Base-by-base conservation (phyloP, 2,888 invertebrate species). In the Lymantria dispar region DNA sequence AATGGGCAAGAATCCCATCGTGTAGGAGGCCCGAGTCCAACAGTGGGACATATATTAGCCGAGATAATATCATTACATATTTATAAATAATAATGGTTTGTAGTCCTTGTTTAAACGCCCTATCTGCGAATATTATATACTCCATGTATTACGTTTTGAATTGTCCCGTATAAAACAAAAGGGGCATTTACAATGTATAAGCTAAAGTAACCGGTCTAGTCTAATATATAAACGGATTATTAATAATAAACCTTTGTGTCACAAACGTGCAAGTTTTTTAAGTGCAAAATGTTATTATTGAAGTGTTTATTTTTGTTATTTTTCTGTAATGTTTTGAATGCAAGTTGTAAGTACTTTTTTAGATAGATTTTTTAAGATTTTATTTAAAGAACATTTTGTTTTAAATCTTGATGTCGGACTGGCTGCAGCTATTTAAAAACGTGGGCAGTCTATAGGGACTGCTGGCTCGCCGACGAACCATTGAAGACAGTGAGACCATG, bases 231-330 rank as follows among this genome's bases (percentile, higher is more conserved):
- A n/a, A 42, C 48, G 61, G 54, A 60, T 68, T 65, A 64, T 65
- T 63, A 62, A 64, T 56, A 54, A 52, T 44, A 47, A 40, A 42
- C 44, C 43, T 48, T 11, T 57, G 59, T 61, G 58, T 8, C 42
- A 13, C 7, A 45, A 50, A 7, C 12, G 43, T 47, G 8, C n/a
- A 46, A 55, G 52, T 40, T 48, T 55, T 47, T 46, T 45, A 41
- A 53, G 68, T 66, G 57, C 33, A 80, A 70, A 60, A 87, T 87
- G 87, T 77, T 75, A 87, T 76, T 75, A 56, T 30, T 68, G 12
- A 81, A 79, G 70, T 78, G 78, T 68, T 62, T 84, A 57, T 51
- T 83, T 52, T 66, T 86, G 44, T 70, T 84, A 43, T 72, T 76
- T 45, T 40, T 77, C 50, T 56, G 74, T 15, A 71, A 68, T 70